phyloP scores from a whole-genome alignment of 2,113 vertebrate species.

The Noturus placidus region DNA sequence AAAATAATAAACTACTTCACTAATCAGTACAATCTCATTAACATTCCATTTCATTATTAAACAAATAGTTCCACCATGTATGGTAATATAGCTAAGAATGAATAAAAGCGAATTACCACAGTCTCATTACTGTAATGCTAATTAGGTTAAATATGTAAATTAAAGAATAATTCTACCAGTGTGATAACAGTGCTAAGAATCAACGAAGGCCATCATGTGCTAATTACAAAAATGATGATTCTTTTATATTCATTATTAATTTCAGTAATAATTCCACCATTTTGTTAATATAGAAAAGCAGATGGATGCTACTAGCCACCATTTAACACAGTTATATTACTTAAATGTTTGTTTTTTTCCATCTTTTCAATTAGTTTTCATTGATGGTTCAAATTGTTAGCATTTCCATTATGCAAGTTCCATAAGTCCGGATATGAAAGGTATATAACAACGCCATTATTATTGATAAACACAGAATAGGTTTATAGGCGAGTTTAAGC shows the following conservation, averaged over 20 bases:
- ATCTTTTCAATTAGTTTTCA: neutral
- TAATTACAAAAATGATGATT: neutral
- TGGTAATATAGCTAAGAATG: slow-evolving; percentile 3
- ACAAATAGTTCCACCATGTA: neutral
- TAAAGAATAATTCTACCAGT: neutral
- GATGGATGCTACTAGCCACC: neutral
- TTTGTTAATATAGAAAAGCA: neutral
- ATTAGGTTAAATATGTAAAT: neutral
- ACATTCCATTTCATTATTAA: neutral
- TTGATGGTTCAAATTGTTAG: neutral
- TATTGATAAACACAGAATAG: neutral
- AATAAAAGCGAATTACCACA: neutral
- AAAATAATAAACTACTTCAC: neutral
- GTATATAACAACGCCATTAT: neutral
- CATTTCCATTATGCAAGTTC: neutral
- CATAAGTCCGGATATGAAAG: neutral
- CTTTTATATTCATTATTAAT: neutral
- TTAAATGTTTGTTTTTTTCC: neutral
- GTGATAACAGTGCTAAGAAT: neutral
- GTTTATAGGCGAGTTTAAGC: slow-evolving; percentile 1
- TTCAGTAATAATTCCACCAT: neutral
- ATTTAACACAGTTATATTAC: neutral
- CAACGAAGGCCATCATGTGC: neutral
- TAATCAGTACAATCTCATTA: neutral
- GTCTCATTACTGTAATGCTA: neutral